Evolutionary conservation across 2,113 vertebrate species (phyloP).

Genomic region (Falcunculus frontatus): DNA sequence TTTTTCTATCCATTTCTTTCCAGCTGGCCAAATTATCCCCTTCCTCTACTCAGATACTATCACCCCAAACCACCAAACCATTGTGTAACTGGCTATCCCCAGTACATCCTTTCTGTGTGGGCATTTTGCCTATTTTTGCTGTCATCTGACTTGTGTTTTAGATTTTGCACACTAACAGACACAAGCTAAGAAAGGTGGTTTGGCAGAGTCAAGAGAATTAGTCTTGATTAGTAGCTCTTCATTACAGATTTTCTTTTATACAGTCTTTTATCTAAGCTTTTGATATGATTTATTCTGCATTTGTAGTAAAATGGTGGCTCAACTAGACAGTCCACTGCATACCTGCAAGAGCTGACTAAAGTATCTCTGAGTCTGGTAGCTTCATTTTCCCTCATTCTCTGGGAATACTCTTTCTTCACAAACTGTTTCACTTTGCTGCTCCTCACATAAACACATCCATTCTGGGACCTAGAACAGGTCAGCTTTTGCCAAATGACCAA

Average conservation of each 20-base stretch:
- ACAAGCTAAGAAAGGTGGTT: background rate
- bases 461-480: background rate
- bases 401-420: background rate
- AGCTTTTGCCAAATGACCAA: background rate
- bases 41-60: background rate
- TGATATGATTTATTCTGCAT: background rate
- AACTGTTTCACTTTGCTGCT: background rate
- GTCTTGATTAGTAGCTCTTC: background rate
- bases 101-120: background rate
- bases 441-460: background rate
- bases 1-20: background rate
- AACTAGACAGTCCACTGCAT: background rate
- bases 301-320: background rate
- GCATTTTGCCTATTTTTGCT: background rate
- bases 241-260: background rate
- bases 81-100: background rate
- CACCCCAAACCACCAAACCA: background rate
- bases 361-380: background rate
- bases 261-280: background rate
- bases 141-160: background rate
- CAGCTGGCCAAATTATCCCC: background rate
- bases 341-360: background rate
- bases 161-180: background rate
- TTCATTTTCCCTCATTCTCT: background rate
- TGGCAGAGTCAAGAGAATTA: background rate